Conservation (phyloP, 2,797 vertebrate species). For the Hybognathus amarus region DNA sequence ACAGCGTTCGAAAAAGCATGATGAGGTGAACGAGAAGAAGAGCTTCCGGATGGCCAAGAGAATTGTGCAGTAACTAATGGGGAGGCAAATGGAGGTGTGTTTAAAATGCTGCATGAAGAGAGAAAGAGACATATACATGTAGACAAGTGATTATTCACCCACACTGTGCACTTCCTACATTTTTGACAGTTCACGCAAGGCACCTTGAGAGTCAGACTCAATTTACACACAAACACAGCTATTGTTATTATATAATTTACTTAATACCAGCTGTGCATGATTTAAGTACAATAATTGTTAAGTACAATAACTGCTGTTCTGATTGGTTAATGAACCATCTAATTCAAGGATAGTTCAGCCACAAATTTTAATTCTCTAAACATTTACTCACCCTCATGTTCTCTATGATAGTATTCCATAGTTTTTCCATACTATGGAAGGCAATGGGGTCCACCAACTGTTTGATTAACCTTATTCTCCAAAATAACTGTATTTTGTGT, state of each 20-base stretch:
- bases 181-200: background rate
- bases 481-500: no score
- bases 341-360: no score
- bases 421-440: no score
- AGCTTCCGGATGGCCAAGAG: conserved; percentile 61
- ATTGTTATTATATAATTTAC: background rate
- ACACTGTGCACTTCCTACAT: background rate
- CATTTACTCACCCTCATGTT: no score
- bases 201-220: background rate
- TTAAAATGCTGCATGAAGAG: background rate
- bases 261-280: background rate
- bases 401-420: no score
- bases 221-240: background rate
- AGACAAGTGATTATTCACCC: background rate
- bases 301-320: background rate
- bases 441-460: no score
- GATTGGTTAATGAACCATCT: no score
- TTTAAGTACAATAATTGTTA: background rate
- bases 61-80: conserved; percentile 68
- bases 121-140: background rate
- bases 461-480: no score
- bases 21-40: conserved; percentile 78
- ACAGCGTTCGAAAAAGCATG: conserved; percentile 84
- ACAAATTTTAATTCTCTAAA: no score
- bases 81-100: conserved; percentile 38